These are phyloP conservation scores for Anarsia innoxiella DNA, from an alignment of 2,888 invertebrate genomes.

Conservation along the genomic window DNA sequence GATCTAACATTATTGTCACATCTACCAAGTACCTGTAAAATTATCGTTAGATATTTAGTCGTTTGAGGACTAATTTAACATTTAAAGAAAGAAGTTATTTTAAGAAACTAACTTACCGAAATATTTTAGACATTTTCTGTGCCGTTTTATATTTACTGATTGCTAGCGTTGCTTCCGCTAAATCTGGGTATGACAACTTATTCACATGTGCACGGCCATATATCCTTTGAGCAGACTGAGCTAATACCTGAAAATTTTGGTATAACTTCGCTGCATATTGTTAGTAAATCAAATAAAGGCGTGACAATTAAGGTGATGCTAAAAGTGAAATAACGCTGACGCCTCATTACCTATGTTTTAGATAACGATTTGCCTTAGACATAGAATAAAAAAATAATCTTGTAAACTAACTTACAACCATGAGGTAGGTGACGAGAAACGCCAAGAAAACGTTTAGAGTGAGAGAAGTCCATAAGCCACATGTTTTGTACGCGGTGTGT, in stretches of 20 bases:
- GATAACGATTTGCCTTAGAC: too few relatives aligned
- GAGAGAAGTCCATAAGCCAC: conserved; percentile 37
- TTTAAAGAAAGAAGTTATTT: background rate
- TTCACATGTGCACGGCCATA: background rate
- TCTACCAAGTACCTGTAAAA: conserved; percentile 32
- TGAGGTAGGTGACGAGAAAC: conserved; percentile 30
- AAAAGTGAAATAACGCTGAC: too few relatives aligned
- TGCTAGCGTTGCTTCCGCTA: background rate
- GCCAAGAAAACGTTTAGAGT: conserved; percentile 32
- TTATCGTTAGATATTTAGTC: background rate
- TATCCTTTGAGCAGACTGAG: background rate
- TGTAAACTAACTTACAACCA: conserved; percentile 45
- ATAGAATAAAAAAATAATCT: too few relatives aligned
- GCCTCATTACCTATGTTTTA: too few relatives aligned
- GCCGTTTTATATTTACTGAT: background rate
- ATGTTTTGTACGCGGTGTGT: conserved; percentile 36
- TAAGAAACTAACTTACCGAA: background rate
- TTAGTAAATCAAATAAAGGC: too few relatives aligned
- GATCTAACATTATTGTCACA: conserved; percentile 26
- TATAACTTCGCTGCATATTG: too few relatives aligned
- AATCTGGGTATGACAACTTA: background rate
- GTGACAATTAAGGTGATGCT: too few relatives aligned
- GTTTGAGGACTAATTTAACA: background rate
- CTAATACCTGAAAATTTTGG: background rate
- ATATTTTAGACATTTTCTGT: background rate